These are phyloP conservation scores for Pseudonaja textilis DNA, from an alignment of 2,113 vertebrate species.

Conservation along the genomic window DNA sequence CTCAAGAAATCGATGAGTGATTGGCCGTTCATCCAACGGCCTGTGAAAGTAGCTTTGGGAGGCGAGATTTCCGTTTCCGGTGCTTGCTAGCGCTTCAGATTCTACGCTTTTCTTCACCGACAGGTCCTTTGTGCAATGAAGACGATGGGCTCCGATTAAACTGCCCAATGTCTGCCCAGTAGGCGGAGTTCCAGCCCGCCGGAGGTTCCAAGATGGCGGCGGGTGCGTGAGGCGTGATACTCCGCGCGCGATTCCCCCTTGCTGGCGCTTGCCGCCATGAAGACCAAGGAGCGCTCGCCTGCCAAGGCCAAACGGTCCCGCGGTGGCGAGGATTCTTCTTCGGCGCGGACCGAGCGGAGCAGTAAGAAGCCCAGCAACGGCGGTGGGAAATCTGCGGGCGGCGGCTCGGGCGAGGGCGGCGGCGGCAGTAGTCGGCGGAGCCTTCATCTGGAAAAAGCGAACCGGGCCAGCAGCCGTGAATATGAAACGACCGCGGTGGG, in stretches of 20 bases:
- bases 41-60: neutral
- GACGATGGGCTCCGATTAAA: rapidly evolving
- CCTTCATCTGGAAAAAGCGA: slow-evolving; percentile 55
- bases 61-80: neutral
- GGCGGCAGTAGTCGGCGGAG: slow-evolving; percentile 71
- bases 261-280: slow-evolving; percentile 75
- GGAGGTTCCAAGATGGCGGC: slow-evolving; percentile 75
- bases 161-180: slow-evolving; percentile 43
- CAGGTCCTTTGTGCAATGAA: neutral
- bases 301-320: slow-evolving; percentile 91
- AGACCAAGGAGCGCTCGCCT: slow-evolving; percentile 94
- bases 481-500: slow-evolving; percentile 71
- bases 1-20: slow-evolving; percentile 25
- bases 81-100: neutral
- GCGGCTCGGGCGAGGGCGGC: slow-evolving; percentile 80
- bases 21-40: rapidly evolving
- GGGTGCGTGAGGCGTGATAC: slow-evolving; percentile 70
- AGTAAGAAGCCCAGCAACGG: slow-evolving; percentile 88
- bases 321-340: slow-evolving; percentile 80
- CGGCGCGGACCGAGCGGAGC: slow-evolving; percentile 80
- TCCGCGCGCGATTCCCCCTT: slow-evolving; percentile 55
- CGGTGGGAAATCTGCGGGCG: slow-evolving; percentile 73
- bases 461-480: slow-evolving; percentile 69
- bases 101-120: neutral
- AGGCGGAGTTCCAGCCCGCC: slow-evolving; percentile 50